Evolutionary conservation across 2,113 vertebrate genomes (phyloP).

Genomic region (Sinocyclocheilus anshuiensis): DNA sequence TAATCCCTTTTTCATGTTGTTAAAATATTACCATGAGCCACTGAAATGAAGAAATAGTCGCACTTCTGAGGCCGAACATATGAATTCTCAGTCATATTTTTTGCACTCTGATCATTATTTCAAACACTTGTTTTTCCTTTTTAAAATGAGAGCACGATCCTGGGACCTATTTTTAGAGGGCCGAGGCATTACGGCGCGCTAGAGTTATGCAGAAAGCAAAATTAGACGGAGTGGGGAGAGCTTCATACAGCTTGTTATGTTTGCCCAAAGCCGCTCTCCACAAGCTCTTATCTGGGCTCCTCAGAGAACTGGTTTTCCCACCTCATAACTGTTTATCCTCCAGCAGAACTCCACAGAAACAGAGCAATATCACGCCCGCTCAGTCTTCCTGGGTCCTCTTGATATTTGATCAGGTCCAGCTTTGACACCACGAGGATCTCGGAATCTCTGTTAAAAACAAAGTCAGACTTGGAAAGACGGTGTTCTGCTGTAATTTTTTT

Average conservation of each 20-base stretch:
- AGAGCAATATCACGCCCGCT: constrained; percentile 32
- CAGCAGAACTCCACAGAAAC: constrained; percentile 38
- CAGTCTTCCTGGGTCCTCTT: constrained; percentile 39
- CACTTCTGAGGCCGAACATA: background rate
- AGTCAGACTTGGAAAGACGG: constrained; percentile 43
- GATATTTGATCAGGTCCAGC: constrained; percentile 42
- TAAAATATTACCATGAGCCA: background rate
- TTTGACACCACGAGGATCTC: constrained; percentile 42
- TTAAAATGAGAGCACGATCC: constrained; percentile 65
- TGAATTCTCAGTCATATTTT: background rate
- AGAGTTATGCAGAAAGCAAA: constrained; percentile 62
- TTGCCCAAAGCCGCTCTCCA: constrained; percentile 41
- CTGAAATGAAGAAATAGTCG: background rate
- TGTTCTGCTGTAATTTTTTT: constrained; percentile 28
- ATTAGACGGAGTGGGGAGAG: constrained; percentile 56
- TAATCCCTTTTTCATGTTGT: background rate
- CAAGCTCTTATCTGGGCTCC: constrained; percentile 27
- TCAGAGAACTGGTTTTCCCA: constrained; percentile 37
- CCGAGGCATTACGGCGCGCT: constrained; percentile 64
- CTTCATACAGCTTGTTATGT: constrained; percentile 47
- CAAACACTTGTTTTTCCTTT: constrained; percentile 50
- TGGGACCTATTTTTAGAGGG: constrained; percentile 74
- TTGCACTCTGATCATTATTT: constrained; percentile 26
- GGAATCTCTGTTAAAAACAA: constrained; percentile 59
- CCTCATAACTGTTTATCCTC: constrained; percentile 36